Base-by-base conservation (phyloP, 2,113 vertebrate species). In the Nothocercus julius region DNA sequence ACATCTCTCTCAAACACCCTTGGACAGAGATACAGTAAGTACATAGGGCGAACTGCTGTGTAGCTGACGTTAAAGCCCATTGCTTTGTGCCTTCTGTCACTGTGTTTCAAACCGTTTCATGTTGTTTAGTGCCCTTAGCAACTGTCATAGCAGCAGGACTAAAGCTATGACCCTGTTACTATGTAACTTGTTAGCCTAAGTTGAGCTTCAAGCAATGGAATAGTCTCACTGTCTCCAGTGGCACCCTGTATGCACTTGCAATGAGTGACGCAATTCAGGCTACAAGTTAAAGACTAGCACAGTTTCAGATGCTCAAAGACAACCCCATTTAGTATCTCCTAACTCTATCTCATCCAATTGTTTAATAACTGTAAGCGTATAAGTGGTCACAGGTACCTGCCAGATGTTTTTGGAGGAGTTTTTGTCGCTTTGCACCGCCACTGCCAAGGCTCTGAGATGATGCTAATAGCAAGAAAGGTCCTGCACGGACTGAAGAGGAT, bases 11-110 rank as follows among this genome's bases (percentile, higher is more conserved):
- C 94, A 99, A 99, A 95, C 99, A 99, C 79, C 98, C 99, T 18
- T 98, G 99, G 95, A 99, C 99, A 20, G 98, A 99, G 97, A 97
- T 99, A 95, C 99, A 99, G 99, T 99, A 97, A 98, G 99, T 98
- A 19, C 4, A 34, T 3, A 5, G 61, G 25, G 54, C 63, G 59
- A 51, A 11, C 13, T 82, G 51, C 38, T 56, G 14, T 40, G 45
- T 0, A 0, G 18, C 19, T 85, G 58, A n/a, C 5, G 1, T 25
- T 38, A 19, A 84, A 16, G 28, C 38, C 21, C 73, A 34, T 15
- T 6, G 9, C 27, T 79, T n/a, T 66, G 28, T 85, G 47, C 24
- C 11, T 59, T 88, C 58, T 54, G 53, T 72, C 1, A 4, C 1
- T 6, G 5, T 72, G 18, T 82, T 87, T 34, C 16, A 54, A 28